A percentile compares a stretch with the other conserved stretches of the same genome.
Conservation (phyloP, 2,888 invertebrate genomes). For the Ormyrus thymus region DNA sequence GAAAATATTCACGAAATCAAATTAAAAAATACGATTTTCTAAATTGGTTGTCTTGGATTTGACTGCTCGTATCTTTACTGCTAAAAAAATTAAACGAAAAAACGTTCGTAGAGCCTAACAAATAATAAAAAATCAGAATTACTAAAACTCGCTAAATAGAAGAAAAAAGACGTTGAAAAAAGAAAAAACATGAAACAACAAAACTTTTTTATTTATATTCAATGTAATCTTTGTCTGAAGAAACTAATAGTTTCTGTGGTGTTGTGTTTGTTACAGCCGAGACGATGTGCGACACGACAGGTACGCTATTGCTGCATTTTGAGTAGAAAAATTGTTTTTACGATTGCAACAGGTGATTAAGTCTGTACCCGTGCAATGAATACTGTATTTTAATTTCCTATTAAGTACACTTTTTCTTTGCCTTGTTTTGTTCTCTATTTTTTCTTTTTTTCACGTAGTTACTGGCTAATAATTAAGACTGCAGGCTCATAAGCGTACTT, state of each 20-base stretch:
- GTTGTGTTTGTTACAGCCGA: constrained; percentile 73
- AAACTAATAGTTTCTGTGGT: constrained; percentile 52
- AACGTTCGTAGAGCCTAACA: constrained; percentile 1
- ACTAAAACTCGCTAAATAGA: background rate
- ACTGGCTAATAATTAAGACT: constrained; percentile 65
- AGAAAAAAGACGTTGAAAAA: background rate
- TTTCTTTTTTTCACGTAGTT: constrained; percentile 66
- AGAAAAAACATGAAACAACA: background rate
- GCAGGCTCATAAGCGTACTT: constrained; percentile 56
- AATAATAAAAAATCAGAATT: background rate
- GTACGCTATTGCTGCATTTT: constrained; percentile 73
- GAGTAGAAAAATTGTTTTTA: constrained; percentile 68
- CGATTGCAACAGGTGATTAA: constrained; percentile 73
- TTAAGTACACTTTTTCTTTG: constrained; percentile 54
- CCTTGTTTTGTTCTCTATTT: constrained; percentile 37
- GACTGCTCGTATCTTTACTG: constrained; percentile 59
- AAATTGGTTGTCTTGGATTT: constrained; percentile 68
- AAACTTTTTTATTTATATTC: background rate
- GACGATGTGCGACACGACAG: constrained; percentile 75
- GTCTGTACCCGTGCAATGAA: constrained; percentile 75
- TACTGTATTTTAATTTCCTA: constrained; percentile 63
- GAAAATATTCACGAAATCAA: constrained; percentile 21
- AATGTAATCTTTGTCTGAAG: constrained; percentile 11
- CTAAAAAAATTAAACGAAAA: constrained; percentile 8
- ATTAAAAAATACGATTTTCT: constrained; percentile 22